Percentiles rank a stretch among this genome's conserved stretches.
Conservation (phyloP, 2,113 vertebrate genomes). For the Scomber scombrus region DNA sequence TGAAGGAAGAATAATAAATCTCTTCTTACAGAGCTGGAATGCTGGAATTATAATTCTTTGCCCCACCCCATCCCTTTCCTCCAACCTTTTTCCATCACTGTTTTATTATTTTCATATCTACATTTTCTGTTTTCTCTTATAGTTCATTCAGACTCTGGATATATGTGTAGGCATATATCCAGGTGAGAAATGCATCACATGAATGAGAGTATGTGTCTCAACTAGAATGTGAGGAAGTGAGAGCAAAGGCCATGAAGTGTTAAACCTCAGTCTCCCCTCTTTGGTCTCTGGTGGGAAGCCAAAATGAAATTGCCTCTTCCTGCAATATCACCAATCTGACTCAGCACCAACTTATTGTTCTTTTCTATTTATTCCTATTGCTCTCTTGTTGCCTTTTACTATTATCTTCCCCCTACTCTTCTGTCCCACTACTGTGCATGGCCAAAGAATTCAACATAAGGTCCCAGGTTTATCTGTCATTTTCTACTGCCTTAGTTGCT, state of each 20-base stretch:
- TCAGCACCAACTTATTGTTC: conserved; percentile 78
- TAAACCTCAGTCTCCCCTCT: conserved; percentile 44
- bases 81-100: background rate
- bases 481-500: conserved; percentile 35
- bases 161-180: conserved; percentile 6
- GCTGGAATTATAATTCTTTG: too few relatives aligned
- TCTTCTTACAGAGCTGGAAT: too few relatives aligned
- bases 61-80: background rate
- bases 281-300: conserved; percentile 63
- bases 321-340: conserved; percentile 77
- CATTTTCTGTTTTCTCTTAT: background rate
- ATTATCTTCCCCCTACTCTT: conserved; percentile 44
- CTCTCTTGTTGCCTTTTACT: conserved; percentile 68
- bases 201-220: conserved; percentile 46
- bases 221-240: conserved; percentile 53
- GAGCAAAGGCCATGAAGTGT: conserved; percentile 53
- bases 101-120: background rate
- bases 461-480: conserved; percentile 62
- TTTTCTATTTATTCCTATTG: conserved; percentile 64
- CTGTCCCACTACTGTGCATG: conserved; percentile 39
- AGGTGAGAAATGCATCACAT: background rate
- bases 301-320: conserved; percentile 75
- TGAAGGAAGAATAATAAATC: background rate
- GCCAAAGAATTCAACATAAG: conserved; percentile 50
- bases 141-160: background rate